Conservation (phyloP, 1,140 invertebrate genomes). For the Bombus terrestris region DNA sequence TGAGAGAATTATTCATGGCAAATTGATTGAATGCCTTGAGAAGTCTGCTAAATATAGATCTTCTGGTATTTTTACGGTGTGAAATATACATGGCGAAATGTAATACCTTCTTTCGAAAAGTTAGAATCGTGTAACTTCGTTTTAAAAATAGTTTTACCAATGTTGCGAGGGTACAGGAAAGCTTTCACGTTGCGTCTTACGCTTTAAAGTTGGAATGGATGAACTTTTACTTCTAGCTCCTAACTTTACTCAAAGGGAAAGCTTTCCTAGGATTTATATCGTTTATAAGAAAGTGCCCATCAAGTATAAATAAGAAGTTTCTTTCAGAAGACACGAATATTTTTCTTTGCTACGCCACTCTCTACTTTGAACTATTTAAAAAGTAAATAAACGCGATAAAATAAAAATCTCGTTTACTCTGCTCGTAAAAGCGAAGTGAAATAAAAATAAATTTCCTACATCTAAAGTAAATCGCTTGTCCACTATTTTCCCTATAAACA, state of each 20-base stretch:
- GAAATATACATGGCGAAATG: not conserved
- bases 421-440: too few relatives aligned
- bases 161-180: not conserved
- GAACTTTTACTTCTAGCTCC: not conserved
- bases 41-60: not conserved
- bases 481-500: too few relatives aligned
- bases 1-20: not conserved
- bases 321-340: not conserved
- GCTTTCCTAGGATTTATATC: not conserved
- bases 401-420: too few relatives aligned
- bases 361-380: too few relatives aligned
- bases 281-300: not conserved
- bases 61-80: not conserved
- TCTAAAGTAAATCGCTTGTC: too few relatives aligned
- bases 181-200: not conserved
- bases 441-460: too few relatives aligned
- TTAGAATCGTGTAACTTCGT: not conserved
- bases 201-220: not conserved
- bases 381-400: too few relatives aligned
- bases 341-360: not conserved
- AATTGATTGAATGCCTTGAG: not conserved
- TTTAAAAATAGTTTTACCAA: not conserved
- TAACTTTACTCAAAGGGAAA: not conserved
- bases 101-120: not conserved
- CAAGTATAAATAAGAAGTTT: not conserved